These are phyloP conservation scores for Chesias legatella DNA, from an alignment of 2,888 invertebrate genomes.

Conservation along the genomic window DNA sequence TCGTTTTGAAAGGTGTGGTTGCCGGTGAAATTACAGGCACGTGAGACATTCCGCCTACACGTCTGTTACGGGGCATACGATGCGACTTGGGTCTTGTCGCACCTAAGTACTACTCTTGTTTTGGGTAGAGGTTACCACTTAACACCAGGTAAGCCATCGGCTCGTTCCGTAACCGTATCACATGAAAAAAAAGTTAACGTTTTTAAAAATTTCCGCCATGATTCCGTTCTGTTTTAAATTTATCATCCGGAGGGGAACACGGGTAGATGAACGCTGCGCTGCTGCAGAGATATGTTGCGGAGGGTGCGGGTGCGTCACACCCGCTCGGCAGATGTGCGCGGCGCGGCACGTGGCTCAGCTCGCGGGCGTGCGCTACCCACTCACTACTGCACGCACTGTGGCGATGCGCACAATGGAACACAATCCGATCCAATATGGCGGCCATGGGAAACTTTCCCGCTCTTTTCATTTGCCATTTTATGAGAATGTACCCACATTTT, in stretches of 20 bases:
- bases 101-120: too few relatives aligned
- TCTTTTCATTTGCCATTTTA: constrained; percentile 51
- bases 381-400: constrained; percentile 13
- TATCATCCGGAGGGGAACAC: constrained; percentile 4
- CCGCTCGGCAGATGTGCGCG: constrained; percentile 61
- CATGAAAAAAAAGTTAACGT: too few relatives aligned
- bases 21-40: too few relatives aligned
- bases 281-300: constrained; percentile 33
- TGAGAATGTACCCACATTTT: constrained; percentile 29
- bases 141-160: too few relatives aligned
- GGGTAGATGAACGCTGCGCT: constrained; percentile 6
- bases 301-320: constrained; percentile 48
- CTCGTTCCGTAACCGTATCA: too few relatives aligned
- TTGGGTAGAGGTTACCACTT: too few relatives aligned
- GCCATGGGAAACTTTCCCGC: constrained; percentile 64
- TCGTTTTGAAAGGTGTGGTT: too few relatives aligned
- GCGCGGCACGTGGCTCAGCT: constrained; percentile 55
- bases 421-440: constrained; percentile 64
- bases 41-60: too few relatives aligned
- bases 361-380: constrained; percentile 37
- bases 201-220: too few relatives aligned
- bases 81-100: too few relatives aligned
- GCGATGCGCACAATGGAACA: constrained; percentile 65
- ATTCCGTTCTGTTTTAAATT: too few relatives aligned
- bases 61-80: too few relatives aligned